These are phyloP conservation scores for Ascidia mentula DNA, from an alignment of 23 tunicate genomes.

Conservation along the genomic window DNA sequence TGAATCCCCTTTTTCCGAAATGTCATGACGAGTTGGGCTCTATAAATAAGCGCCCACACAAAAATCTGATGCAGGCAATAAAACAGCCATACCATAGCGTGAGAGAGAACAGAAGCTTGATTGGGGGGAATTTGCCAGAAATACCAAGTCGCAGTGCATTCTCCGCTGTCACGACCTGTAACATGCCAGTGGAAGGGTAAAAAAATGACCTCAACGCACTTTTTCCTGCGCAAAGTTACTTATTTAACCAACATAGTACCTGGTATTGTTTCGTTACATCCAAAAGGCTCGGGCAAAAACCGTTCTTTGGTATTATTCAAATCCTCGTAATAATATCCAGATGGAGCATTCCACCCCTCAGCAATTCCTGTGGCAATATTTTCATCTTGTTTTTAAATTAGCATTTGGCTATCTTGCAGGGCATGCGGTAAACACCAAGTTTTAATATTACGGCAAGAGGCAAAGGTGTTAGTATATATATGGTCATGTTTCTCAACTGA, in stretches of 20 bases:
- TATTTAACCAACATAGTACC: no score
- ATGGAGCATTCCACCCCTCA: slow-evolving; percentile 83
- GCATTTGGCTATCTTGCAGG: no score
- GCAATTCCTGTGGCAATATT: no score
- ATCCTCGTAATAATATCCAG: slow-evolving; percentile 72
- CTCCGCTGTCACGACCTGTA: slow-evolving; percentile 49
- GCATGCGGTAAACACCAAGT: no score
- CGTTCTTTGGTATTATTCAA: slow-evolving; percentile 33
- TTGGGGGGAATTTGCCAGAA: slow-evolving; percentile 94
- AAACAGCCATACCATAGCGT: slow-evolving; percentile 90
- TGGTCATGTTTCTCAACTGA: no score
- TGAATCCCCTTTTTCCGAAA: not conserved
- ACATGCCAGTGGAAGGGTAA: no score
- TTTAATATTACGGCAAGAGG: no score
- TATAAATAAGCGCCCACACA: slow-evolving; percentile 89
- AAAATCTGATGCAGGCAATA: slow-evolving; percentile 90
- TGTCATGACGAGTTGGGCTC: slow-evolving; percentile 46
- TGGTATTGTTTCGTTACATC: slow-evolving; percentile 78
- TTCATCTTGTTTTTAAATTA: no score
- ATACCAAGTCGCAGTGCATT: slow-evolving; percentile 83
- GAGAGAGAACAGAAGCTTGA: slow-evolving; percentile 43
- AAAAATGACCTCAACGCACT: no score
- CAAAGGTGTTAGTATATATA: no score
- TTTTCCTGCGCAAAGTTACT: no score
- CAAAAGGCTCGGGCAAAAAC: slow-evolving; percentile 71